These are phyloP conservation scores for Philaenus spumarius DNA, from an alignment of 1,140 invertebrate species.

Conservation along the genomic window DNA sequence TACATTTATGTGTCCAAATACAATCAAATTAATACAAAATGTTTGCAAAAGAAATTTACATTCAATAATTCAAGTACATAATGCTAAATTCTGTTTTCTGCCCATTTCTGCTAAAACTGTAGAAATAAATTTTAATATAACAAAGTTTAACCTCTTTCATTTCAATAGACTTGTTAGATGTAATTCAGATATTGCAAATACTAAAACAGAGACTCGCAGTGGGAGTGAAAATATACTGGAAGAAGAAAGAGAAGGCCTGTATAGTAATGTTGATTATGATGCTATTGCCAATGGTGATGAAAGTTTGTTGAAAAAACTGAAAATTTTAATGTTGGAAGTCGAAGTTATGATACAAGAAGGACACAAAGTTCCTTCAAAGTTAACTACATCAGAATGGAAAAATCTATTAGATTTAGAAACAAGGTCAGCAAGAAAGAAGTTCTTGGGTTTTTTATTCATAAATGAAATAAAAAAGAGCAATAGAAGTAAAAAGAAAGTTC, in stretches of 20 bases:
- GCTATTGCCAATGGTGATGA: constrained; percentile 24
- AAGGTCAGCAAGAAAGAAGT: constrained; percentile 24
- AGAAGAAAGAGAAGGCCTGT: not conserved
- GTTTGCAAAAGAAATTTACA: too few relatives aligned
- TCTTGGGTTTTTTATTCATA: constrained; percentile 24
- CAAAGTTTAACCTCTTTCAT: too few relatives aligned
- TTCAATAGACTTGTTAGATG: too few relatives aligned
- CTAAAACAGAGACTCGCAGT: too few relatives aligned
- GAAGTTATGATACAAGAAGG: constrained; percentile 28
- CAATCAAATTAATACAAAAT: too few relatives aligned
- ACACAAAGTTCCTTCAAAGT: constrained; percentile 21
- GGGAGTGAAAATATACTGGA: not conserved
- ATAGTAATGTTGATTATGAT: constrained; percentile 25
- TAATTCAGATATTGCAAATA: too few relatives aligned
- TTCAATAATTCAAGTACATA: too few relatives aligned
- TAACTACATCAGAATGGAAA: constrained; percentile 25
- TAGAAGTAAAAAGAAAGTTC: constrained; percentile 23
- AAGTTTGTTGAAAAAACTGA: constrained; percentile 25
- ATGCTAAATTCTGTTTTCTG: too few relatives aligned
- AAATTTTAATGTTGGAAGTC: constrained; percentile 29
- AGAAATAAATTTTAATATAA: too few relatives aligned
- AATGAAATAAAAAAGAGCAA: constrained; percentile 29
- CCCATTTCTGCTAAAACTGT: too few relatives aligned
- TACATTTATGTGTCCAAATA: too few relatives aligned
- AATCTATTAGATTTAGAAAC: constrained; percentile 21